These are phyloP conservation scores for Corythornis cristatus DNA, from an alignment of 2,113 vertebrate species.

Conservation along the genomic window DNA sequence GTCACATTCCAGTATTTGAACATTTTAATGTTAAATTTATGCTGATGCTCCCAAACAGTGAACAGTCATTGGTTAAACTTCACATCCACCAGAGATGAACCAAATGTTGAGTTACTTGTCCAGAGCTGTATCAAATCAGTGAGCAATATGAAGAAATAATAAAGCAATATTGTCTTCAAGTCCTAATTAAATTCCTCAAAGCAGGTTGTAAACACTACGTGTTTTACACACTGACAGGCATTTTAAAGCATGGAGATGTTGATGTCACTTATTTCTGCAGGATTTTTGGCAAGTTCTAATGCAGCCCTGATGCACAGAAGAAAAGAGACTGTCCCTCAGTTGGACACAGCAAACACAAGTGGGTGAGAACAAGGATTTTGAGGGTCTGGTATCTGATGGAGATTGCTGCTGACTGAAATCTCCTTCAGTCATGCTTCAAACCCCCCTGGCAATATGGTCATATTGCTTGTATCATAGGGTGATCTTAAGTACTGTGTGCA, in stretches of 20 bases:
- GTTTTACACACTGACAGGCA: fast-evolving
- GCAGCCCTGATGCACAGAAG: background rate
- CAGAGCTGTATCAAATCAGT: background rate
- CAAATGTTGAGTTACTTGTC: background rate
- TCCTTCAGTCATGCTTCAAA: background rate
- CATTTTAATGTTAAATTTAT: background rate
- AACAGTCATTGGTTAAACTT: background rate
- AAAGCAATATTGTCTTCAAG: background rate
- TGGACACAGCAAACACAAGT: background rate
- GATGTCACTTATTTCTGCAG: fast-evolving
- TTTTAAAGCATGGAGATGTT: background rate
- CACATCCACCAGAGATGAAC: background rate
- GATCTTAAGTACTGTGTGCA: background rate
- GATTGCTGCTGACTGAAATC: background rate
- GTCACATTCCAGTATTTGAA: background rate
- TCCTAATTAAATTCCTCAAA: background rate
- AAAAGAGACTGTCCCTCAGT: background rate
- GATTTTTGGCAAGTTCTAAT: background rate
- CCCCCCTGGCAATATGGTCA: background rate
- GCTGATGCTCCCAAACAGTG: background rate
- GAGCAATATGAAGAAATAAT: background rate
- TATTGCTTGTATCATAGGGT: background rate
- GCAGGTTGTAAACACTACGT: background rate
- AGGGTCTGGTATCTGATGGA: background rate
- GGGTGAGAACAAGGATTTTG: background rate